A percentile compares a stretch with the other conserved stretches of the same genome.
These are phyloP conservation scores for Ferrisia virgata DNA, from an alignment of 2,888 invertebrate species.

Conservation along the genomic window DNA sequence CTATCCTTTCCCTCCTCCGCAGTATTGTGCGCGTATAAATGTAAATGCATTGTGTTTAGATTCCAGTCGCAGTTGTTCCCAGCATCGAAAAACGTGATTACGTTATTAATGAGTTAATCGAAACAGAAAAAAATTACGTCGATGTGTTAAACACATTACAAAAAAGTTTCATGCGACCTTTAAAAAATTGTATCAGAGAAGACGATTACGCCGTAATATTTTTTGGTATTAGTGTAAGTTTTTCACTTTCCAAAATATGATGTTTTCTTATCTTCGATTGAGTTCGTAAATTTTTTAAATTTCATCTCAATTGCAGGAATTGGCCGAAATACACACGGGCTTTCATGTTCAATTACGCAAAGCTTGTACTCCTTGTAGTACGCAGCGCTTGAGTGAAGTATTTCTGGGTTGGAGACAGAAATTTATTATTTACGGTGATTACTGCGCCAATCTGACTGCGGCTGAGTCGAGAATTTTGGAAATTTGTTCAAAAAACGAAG, in stretches of 20 bases:
- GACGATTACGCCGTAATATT: conserved; percentile 80
- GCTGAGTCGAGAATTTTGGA: conserved; percentile 85
- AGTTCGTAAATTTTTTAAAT: background rate
- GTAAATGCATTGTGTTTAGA: conserved; percentile 48
- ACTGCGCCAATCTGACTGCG: conserved; percentile 87
- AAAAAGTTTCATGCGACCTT: conserved; percentile 73
- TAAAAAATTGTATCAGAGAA: conserved; percentile 67
- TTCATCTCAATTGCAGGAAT: conserved; percentile 60
- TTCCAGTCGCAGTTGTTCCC: conserved; percentile 50
- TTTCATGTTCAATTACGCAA: conserved; percentile 77
- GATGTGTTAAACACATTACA: conserved; percentile 85
- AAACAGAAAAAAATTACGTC: conserved; percentile 95
- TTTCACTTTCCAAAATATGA: background rate
- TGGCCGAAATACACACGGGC: conserved; percentile 80
- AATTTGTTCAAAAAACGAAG: conserved; percentile 65
- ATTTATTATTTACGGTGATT: conserved; percentile 90
- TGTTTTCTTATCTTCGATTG: no score
- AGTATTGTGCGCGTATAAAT: background rate
- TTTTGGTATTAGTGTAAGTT: conserved; percentile 77
- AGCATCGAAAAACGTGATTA: conserved; percentile 82
- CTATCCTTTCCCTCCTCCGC: background rate
- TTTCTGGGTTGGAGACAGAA: conserved; percentile 88
- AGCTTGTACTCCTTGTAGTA: conserved; percentile 61
- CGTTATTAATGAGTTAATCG: conserved; percentile 86
- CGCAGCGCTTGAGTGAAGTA: conserved; percentile 69